Evolutionary conservation across 2,888 invertebrate genomes (phyloP), one percentile per base, ranked within the genome.

Genomic region (Synanthedon formicaeformis): DNA sequence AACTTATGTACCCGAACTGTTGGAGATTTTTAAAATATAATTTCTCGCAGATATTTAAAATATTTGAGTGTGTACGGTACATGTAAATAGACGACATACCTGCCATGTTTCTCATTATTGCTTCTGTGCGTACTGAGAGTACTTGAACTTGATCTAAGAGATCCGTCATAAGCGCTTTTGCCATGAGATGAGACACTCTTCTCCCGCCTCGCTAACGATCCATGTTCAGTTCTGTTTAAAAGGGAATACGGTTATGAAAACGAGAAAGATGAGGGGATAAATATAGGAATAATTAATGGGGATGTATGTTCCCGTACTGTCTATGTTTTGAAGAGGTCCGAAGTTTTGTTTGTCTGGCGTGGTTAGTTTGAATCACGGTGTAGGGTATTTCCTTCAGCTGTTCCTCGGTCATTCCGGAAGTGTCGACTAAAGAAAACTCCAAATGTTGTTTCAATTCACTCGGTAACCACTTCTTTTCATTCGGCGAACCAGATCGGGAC

Each of bases 371-470:
- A 13, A 96, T 95, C 50, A 95, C 94, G 0, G 95, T 95, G 75
- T 96, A 96, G 2, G 95, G 95, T 67, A 96, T 96, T 81, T 96
- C 95, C 57, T 94, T 91, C 27, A 96, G 88, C 71, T 96, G 95
- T 60, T 92, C 92, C 69, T 95, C 95, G 52, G 92, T 93, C 95
- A 97, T 96, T 55, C 96, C 96, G 18, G 93, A 90, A 0, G 96
- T 96, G 65, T 96, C 96, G 54, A 96, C 93, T 69, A 96, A 88
- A 71, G 94, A 93, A 78, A 94, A 96, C 75, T 96, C 95, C 66
- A 96, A 88, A 74, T 96, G 96, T 72, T 95, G 94, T 69, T 94
- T 94, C 59, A 95, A 76, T 76, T 95, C 95, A 59, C 89, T 92
- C 4, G 93, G 91, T 57, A 94, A 86, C 90, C 93, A 92, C 64